These are phyloP conservation scores for Lordiphosa mommai DNA, from an alignment of 1,140 invertebrate species.

Conservation along the genomic window DNA sequence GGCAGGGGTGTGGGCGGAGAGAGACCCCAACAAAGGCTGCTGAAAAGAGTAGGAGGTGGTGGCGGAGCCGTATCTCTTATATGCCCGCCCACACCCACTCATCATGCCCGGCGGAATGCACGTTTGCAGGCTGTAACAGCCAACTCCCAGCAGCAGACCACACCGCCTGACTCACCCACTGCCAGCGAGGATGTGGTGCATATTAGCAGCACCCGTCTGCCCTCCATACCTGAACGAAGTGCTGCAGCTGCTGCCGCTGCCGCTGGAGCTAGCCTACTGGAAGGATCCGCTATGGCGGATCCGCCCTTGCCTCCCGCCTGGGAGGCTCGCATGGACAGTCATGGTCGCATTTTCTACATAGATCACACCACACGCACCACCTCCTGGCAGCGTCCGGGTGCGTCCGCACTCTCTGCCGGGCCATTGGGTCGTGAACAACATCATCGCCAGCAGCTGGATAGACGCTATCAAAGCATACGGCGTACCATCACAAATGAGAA, in stretches of 20 bases:
- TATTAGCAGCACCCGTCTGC: constrained; percentile 87
- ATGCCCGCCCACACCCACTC: constrained; percentile 91
- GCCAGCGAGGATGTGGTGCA: constrained; percentile 84
- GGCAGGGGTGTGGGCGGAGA: constrained; percentile 48
- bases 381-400: constrained; percentile 92
- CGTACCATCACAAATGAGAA: constrained; percentile 88
- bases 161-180: constrained; percentile 13
- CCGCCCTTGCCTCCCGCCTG: constrained; percentile 93
- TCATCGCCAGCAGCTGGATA: constrained; percentile 80
- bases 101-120: constrained; percentile 84
- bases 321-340: constrained; percentile 96
- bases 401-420: constrained; percentile 66
- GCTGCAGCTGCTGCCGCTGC: constrained; percentile 58
- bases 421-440: constrained; percentile 80
- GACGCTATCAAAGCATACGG: constrained; percentile 91
- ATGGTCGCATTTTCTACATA: constrained; percentile 95
- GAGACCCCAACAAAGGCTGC: constrained; percentile 30
- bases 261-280: constrained; percentile 36
- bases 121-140: constrained; percentile 64
- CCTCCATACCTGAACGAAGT: constrained; percentile 89
- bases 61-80: constrained; percentile 78
- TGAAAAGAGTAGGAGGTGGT: neutral
- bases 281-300: constrained; percentile 80
- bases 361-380: constrained; percentile 95
- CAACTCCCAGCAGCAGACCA: constrained; percentile 49